phyloP scores from a whole-genome alignment of 2,888 invertebrate species.

The Drosophila kokeensis region DNA sequence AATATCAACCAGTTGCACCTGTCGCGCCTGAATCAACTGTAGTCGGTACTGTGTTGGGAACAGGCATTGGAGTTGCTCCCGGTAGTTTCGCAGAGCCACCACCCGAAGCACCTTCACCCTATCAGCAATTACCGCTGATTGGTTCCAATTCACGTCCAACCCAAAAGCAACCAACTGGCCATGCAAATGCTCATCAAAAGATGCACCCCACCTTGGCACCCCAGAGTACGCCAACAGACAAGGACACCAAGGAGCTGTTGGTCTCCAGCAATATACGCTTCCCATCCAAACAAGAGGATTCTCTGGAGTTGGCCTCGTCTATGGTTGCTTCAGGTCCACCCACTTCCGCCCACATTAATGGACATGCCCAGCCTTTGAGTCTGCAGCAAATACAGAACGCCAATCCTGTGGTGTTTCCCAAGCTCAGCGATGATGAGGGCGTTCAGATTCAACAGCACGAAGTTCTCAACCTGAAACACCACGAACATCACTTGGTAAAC shows the following conservation, averaged over 20 bases:
- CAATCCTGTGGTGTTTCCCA: slow-evolving; percentile 83
- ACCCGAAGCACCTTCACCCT: slow-evolving; percentile 79
- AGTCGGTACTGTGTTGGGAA: slow-evolving; percentile 17
- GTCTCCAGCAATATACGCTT: slow-evolving; percentile 84
- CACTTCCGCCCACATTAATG: slow-evolving; percentile 79
- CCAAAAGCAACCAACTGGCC: slow-evolving; percentile 29
- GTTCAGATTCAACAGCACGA: slow-evolving; percentile 83
- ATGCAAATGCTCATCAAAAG: slow-evolving; percentile 15
- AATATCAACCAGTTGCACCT: slow-evolving; percentile 21
- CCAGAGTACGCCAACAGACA: slow-evolving; percentile 4
- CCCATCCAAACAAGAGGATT: slow-evolving; percentile 79
- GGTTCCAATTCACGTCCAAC: slow-evolving; percentile 54
- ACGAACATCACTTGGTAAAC: slow-evolving; percentile 81
- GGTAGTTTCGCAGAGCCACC: slow-evolving; percentile 54
- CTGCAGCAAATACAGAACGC: slow-evolving; percentile 80
- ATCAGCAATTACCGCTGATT: slow-evolving; percentile 79
- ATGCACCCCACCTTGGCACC: slow-evolving; percentile 2
- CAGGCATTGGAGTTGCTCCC: neutral
- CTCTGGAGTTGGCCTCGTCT: slow-evolving; percentile 58
- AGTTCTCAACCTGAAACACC: slow-evolving; percentile 82
- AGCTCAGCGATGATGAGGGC: slow-evolving; percentile 60
- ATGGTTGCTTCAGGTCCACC: slow-evolving; percentile 66
- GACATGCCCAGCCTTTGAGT: slow-evolving; percentile 83
- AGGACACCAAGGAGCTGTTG: slow-evolving; percentile 82
- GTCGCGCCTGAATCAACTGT: neutral